Base-by-base conservation (phyloP, 2,113 vertebrate species). In the Bolborhynchus lineola region DNA sequence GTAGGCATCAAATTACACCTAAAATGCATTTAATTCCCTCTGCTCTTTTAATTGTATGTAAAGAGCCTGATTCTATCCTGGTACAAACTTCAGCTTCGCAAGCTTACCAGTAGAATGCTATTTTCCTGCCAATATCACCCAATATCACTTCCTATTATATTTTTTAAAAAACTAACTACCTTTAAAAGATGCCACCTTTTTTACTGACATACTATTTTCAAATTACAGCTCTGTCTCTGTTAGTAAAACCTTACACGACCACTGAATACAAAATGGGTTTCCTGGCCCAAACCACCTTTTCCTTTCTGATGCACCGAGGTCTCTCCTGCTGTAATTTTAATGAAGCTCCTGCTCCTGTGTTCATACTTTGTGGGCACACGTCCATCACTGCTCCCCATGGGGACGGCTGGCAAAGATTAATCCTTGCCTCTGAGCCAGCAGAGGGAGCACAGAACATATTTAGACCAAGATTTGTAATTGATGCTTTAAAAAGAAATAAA, bases 1-100 rank as follows among this genome's bases (percentile, higher is more conserved):
- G 91, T 70, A 86, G 92, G 87, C 93, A 97, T 96, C 85, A 93
- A 95, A 94, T 97, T 93, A 88, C 83, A 92, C 46, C 95, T 92
- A 91, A 95, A 97, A 95, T 47, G 64, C 91, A 95, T 87, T 91
- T 94, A 88, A 93, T 96, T 97, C 91, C 76, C 62, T 81, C 71
- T 70, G 67, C 60, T 95, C 69, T 88, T 88, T 86, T 87, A 90
- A 94, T 37, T 86, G 25, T 82, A 93, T 64, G 62, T 62, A 49
- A 95, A 78, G 39, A 90, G 37, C 57, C 62, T 35, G 42, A 82
- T 41, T 79, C 33, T 52, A 77, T 37, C 59, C 52, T 46, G 39
- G 74, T 81, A 89, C 46, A 81, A 86, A 75, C 62, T 72, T 86
- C 77, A 92, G 46, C 17, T 95, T 90, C 94, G 76, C 62, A 91